Evolutionary conservation across 2,113 vertebrate genomes (phyloP).

Genomic region (Edolisoma coerulescens): DNA sequence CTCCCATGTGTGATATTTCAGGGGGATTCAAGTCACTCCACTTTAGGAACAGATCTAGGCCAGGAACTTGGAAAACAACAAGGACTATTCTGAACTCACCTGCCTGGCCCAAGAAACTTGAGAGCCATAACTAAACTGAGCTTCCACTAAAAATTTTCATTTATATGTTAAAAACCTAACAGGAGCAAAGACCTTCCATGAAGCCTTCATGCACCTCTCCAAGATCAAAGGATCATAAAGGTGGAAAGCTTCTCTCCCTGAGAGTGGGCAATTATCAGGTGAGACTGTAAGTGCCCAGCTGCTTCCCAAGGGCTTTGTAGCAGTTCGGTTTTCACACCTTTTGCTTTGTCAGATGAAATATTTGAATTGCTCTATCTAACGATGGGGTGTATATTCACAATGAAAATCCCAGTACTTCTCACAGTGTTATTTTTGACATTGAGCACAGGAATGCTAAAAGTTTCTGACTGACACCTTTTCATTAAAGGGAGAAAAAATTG

Average conservation of each 20-base stretch:
- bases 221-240: not conserved
- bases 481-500: not conserved
- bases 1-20: not conserved
- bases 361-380: not conserved
- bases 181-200: not conserved
- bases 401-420: not conserved
- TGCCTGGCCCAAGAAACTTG: not conserved
- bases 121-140: not conserved
- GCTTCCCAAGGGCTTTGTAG: not conserved
- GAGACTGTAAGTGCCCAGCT: not conserved
- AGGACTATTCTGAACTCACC: not conserved
- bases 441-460: not conserved
- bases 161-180: not conserved
- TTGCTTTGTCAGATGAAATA: not conserved
- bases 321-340: not conserved
- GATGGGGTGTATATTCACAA: not conserved
- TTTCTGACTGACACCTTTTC: slow-evolving; percentile 5
- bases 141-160: not conserved
- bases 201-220: not conserved
- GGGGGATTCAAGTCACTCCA: not conserved
- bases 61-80: not conserved
- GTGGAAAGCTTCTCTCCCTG: not conserved
- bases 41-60: not conserved
- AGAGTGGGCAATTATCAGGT: not conserved
- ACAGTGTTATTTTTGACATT: not conserved